phyloP scores from a whole-genome alignment of 2,888 invertebrate species.

The Dasysyrphus albostriatus region DNA sequence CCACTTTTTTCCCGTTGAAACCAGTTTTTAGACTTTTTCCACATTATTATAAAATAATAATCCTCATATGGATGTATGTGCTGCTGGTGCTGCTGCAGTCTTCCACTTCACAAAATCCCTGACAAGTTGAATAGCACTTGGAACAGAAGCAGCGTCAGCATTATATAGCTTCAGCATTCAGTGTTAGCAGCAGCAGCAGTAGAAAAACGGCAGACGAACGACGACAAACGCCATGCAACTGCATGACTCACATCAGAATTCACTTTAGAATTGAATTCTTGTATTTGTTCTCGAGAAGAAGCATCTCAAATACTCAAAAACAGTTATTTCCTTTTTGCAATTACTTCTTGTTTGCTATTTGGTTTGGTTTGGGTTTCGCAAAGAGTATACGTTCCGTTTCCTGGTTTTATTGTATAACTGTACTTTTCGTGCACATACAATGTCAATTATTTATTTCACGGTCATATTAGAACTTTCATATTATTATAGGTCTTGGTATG shows the following conservation, averaged over 20 bases:
- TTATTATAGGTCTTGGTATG: background rate
- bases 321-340: slow-evolving; percentile 63
- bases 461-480: slow-evolving; percentile 19
- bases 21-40: slow-evolving; percentile 41
- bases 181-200: background rate
- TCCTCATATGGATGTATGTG: slow-evolving; percentile 14
- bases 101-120: slow-evolving; percentile 64
- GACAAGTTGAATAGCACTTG: slow-evolving; percentile 67
- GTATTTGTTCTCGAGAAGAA: slow-evolving; percentile 15
- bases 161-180: background rate
- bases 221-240: slow-evolving; percentile 1
- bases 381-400: slow-evolving; percentile 19
- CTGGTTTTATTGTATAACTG: slow-evolving; percentile 31
- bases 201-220: slow-evolving; percentile 12
- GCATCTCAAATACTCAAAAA: slow-evolving; percentile 37
- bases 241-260: slow-evolving; percentile 27
- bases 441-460: slow-evolving; percentile 36
- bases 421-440: slow-evolving; percentile 9
- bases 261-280: slow-evolving; percentile 37
- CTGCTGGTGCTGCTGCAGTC: slow-evolving; percentile 40
- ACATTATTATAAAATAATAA: slow-evolving; percentile 24
- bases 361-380: background rate
- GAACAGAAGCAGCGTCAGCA: slow-evolving; percentile 1
- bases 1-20: slow-evolving; percentile 62
- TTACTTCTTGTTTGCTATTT: background rate